phyloP scores from a whole-genome alignment of 2,888 invertebrate genomes.

The Papilio demoleus region DNA sequence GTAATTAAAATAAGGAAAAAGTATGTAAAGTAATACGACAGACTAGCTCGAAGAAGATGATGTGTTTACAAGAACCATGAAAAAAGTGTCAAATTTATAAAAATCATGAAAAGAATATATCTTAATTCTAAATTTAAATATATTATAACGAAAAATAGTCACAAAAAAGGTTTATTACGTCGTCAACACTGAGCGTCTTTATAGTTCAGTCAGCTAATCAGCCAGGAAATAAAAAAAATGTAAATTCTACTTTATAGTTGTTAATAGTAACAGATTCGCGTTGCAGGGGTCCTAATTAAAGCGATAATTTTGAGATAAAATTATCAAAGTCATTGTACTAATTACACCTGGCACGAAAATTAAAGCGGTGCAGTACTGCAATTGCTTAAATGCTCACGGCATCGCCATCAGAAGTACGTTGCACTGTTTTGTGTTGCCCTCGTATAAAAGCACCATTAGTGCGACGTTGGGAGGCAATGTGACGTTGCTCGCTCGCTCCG shows the following conservation, averaged over 20 bases:
- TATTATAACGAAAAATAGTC: too few relatives aligned
- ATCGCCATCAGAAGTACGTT: not conserved
- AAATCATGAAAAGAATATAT: too few relatives aligned
- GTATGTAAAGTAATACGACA: too few relatives aligned
- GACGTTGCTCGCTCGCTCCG: not conserved
- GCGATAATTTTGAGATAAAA: not conserved
- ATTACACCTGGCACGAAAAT: not conserved
- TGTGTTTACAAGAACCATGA: too few relatives aligned
- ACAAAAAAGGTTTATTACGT: too few relatives aligned
- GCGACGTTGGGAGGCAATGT: not conserved
- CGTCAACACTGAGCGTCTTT: not conserved
- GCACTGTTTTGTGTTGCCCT: not conserved
- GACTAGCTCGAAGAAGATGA: too few relatives aligned
- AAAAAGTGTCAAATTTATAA: too few relatives aligned
- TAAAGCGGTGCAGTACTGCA: not conserved
- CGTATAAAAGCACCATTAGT: not conserved
- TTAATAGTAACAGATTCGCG: not conserved
- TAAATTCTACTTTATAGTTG: not conserved
- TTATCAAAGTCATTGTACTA: too few relatives aligned
- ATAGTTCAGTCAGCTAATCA: not conserved
- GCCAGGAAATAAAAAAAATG: not conserved
- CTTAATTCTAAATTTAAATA: too few relatives aligned
- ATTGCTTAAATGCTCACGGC: not conserved
- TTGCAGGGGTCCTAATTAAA: not conserved
- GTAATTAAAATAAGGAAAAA: too few relatives aligned